These are phyloP conservation scores for Apodemia duryi DNA, from an alignment of 2,888 invertebrate species.

Conservation along the genomic window DNA sequence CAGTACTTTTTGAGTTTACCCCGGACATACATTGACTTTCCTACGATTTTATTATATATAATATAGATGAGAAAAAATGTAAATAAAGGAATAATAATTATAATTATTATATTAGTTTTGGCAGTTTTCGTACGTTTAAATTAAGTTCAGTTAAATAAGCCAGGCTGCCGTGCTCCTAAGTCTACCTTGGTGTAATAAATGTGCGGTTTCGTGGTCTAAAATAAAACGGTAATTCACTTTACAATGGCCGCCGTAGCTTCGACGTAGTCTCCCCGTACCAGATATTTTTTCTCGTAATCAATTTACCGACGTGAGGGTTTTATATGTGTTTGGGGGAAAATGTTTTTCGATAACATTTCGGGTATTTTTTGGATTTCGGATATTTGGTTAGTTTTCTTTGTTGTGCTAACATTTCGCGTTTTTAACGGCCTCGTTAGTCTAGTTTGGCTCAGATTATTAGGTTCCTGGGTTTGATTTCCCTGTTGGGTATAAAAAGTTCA, in stretches of 20 bases:
- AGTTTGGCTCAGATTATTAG: not conserved
- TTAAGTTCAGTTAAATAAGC: not conserved
- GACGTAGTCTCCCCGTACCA: not conserved
- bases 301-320: not conserved
- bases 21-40: too few species aligned
- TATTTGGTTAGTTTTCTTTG: not conserved
- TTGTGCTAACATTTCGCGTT: not conserved
- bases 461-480: too few species aligned
- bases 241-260: not conserved
- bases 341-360: not conserved
- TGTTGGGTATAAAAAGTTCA: too few species aligned
- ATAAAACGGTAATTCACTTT: slow-evolving; percentile 7
- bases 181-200: slow-evolving; percentile 1
- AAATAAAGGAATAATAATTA: too few species aligned
- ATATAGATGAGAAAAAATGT: too few species aligned
- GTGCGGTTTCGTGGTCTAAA: not conserved
- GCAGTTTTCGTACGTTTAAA: too few species aligned
- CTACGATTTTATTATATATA: too few species aligned
- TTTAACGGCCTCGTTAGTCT: not conserved
- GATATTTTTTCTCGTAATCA: not conserved
- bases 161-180: not conserved
- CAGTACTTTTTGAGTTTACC: too few species aligned
- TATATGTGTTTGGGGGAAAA: not conserved
- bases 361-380: not conserved
- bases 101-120: too few species aligned